Percentiles rank a stretch among this genome's conserved stretches.
Conservation (phyloP, 1,140 invertebrate species). For the Drosophila quadrilineata region DNA sequence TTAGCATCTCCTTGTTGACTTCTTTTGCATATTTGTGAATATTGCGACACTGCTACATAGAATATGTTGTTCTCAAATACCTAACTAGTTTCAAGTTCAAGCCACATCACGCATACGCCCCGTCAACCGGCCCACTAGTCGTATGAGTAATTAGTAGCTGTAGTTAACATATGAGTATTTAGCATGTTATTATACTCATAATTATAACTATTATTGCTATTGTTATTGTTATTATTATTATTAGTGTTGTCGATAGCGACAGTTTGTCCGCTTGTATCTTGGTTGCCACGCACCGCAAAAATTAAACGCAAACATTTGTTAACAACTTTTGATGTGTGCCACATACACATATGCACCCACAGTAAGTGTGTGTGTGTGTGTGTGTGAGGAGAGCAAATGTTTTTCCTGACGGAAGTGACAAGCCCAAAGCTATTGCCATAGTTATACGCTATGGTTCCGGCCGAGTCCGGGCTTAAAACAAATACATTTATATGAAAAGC, state of each 20-base stretch:
- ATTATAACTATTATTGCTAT: constrained; percentile 5
- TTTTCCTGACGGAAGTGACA: constrained; percentile 18
- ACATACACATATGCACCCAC: too few species aligned
- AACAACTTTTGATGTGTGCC: constrained; percentile 47
- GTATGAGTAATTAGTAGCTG: constrained; percentile 68
- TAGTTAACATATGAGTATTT: constrained; percentile 64
- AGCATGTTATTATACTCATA: constrained; percentile 52
- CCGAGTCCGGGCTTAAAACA: neutral
- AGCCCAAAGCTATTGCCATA: neutral
- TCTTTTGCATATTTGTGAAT: neutral
- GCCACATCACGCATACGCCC: constrained; percentile 68
- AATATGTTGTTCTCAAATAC: too few species aligned
- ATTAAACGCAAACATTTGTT: constrained; percentile 71
- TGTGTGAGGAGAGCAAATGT: constrained; percentile 19
- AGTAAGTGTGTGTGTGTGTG: constrained; percentile 10
- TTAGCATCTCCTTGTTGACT: too few species aligned
- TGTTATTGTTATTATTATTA: constrained; percentile 16
- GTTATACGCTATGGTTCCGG: too few species aligned
- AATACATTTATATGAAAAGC: neutral
- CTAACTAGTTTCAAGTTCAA: constrained; percentile 67
- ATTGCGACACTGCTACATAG: too few species aligned
- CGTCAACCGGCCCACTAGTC: constrained; percentile 15
- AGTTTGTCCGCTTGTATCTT: neutral
- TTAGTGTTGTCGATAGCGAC: neutral
- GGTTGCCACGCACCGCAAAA: constrained; percentile 55